Percentiles rank a stretch among this genome's conserved stretches.
Evolutionary conservation across 2,888 invertebrate genomes (phyloP).

Genomic region (Phragmatobia fuliginosa): DNA sequence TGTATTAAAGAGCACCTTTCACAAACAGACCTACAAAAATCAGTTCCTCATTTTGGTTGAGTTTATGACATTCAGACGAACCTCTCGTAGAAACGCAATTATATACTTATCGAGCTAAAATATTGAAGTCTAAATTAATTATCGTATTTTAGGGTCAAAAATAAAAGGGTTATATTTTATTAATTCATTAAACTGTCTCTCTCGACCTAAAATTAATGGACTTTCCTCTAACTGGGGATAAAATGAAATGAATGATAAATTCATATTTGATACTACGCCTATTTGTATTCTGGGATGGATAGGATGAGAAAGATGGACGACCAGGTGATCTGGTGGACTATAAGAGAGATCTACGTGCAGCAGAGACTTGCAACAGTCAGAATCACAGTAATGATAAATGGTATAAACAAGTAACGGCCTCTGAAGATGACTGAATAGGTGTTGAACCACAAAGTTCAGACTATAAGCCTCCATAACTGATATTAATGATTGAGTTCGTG

Average conservation of each 20-base stretch:
- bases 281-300: neutral
- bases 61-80: neutral
- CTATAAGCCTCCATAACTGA: neutral
- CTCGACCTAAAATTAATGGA: neutral
- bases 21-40: constrained; percentile 5
- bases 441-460: neutral
- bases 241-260: neutral
- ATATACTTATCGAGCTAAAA: neutral
- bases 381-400: neutral
- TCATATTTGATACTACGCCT: neutral
- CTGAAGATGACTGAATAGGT: neutral
- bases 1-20: neutral
- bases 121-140: neutral
- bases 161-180: neutral
- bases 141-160: neutral
- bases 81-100: neutral
- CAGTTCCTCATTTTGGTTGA: neutral
- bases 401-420: neutral
- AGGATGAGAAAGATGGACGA: neutral
- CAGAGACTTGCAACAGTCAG: neutral
- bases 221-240: neutral
- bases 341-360: neutral
- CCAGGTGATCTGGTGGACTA: neutral
- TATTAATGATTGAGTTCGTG: constrained; percentile 4
- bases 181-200: neutral